Evolutionary conservation across 2,113 vertebrate species (phyloP), one percentile per base, ranked within the genome.

Genomic region (Talpa occidentalis): DNA sequence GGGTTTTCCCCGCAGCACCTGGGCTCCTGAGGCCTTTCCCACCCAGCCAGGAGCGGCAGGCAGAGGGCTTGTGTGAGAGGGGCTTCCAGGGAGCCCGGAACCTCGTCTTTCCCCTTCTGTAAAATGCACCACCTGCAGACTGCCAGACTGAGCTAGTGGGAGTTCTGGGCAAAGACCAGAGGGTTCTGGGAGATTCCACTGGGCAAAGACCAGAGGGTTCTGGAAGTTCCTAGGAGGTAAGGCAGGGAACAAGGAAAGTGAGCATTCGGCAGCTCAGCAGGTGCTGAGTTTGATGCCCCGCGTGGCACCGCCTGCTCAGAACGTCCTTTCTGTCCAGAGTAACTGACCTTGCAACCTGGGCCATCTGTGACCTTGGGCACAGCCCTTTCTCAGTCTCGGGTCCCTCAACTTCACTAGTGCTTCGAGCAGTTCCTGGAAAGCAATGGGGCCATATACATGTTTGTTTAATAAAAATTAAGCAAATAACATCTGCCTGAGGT

Each of bases 1-100:
- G 32, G n/a, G 12, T 3, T 67, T 35, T 16, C 52, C 19, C 10
- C 15, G 0, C 1, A 6, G 32, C 7, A 5, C 5, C 44, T 0
- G 54, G 49, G 12, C 5, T 32, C 16, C 3, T 3, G 21, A 11
- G 21, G 54, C 4, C 54, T 56, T 6, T 56, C 54, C 44, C 44
- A 44, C 44, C 10, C 44, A 56, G 21, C 15, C 21, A 21, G 54
- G 54, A 15, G 12, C 6, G 21, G 4, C 54, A 15, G 14, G 15
- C 56, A 14, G n/a, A 5, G 56, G 19, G 3, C 47, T 16, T 3
- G 76, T 79, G 42, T 9, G 62, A 30, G 35, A 72, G 67, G 0
- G 19, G 6, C 11, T 17, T 22, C 0, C 11, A 5, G 59, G 67
- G 28, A 14, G 8, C 26, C 30, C 0, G 30, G n/a, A 69, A 70